phyloP scores from a whole-genome alignment of 2,113 vertebrate genomes.

The Ceyx cyanopectus region DNA sequence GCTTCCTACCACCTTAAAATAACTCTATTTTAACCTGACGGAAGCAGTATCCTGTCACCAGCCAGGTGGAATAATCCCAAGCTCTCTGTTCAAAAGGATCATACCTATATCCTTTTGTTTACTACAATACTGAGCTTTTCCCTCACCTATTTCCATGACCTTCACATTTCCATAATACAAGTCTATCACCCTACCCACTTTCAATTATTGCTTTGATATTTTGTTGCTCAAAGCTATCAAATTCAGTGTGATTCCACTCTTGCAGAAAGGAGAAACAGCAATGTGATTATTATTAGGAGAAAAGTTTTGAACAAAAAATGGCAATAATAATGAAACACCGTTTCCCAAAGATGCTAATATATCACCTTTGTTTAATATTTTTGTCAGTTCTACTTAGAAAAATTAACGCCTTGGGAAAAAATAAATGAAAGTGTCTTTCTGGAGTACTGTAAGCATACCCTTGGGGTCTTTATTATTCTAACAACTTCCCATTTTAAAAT shows the following conservation, averaged over 20 bases:
- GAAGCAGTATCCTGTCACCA: neutral
- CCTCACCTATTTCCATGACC: neutral
- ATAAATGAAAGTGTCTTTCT: constrained; percentile 62
- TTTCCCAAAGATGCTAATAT: neutral
- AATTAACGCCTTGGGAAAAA: constrained; percentile 55
- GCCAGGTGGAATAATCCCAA: neutral
- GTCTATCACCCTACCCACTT: neutral
- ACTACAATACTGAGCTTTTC: neutral
- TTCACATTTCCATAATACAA: neutral
- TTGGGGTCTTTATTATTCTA: constrained; percentile 64
- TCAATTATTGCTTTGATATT: neutral
- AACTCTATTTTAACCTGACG: neutral
- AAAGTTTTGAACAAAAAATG: constrained; percentile 10
- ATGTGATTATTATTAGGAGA: neutral
- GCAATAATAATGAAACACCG: neutral
- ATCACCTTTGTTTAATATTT: constrained; percentile 70
- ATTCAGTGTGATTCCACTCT: neutral
- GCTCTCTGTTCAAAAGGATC: neutral
- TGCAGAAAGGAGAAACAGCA: neutral
- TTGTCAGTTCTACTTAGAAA: constrained; percentile 55
- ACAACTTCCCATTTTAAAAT: constrained; percentile 71
- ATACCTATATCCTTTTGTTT: neutral
- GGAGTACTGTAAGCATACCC: constrained; percentile 38
- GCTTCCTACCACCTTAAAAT: neutral
- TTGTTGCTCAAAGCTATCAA: constrained; percentile 9